These are phyloP conservation scores for Mallotus villosus DNA, from an alignment of 2,797 vertebrate species.

Conservation along the genomic window DNA sequence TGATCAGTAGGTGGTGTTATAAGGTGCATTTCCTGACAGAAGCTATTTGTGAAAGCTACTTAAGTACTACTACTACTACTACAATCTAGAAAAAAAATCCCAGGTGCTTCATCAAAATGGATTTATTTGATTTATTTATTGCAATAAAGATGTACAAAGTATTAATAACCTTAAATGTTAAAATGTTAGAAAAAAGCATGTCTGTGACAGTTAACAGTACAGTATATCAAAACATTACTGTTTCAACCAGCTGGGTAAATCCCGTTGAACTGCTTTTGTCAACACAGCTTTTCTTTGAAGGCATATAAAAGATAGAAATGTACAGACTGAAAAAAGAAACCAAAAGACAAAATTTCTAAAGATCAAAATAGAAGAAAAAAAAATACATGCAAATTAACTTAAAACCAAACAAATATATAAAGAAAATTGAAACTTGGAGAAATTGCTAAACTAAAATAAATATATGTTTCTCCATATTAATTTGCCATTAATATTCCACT, in stretches of 20 bases:
- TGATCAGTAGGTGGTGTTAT: too few relatives aligned
- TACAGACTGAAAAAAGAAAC: slow-evolving; percentile 58
- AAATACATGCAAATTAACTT: slow-evolving; percentile 72
- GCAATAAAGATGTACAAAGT: slow-evolving; percentile 96
- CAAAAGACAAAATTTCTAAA: slow-evolving; percentile 48
- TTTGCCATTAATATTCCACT: slow-evolving; percentile 66
- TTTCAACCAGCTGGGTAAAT: slow-evolving; percentile 73
- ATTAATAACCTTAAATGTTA: slow-evolving; percentile 89
- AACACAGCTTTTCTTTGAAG: slow-evolving; percentile 79
- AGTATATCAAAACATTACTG: slow-evolving; percentile 89
- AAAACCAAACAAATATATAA: slow-evolving; percentile 51
- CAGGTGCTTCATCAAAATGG: slow-evolving; percentile 4
- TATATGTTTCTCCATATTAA: slow-evolving; percentile 76
- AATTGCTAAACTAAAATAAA: slow-evolving; percentile 83
- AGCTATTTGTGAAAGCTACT: too few relatives aligned
- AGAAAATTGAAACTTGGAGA: slow-evolving; percentile 41
- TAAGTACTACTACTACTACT: too few relatives aligned
- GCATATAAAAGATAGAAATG: slow-evolving; percentile 82
- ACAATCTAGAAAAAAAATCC: background rate
- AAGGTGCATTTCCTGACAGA: too few relatives aligned
- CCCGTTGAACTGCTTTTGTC: slow-evolving; percentile 57
- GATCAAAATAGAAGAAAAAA: slow-evolving; percentile 66
- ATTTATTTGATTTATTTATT: slow-evolving; percentile 86
- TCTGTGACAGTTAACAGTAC: slow-evolving; percentile 88
- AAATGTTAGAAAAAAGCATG: slow-evolving; percentile 96